Percentiles rank a stretch among this genome's conserved stretches.
Evolutionary conservation across 2,888 invertebrate species (phyloP).

Genomic region (Cheilosia pagana): DNA sequence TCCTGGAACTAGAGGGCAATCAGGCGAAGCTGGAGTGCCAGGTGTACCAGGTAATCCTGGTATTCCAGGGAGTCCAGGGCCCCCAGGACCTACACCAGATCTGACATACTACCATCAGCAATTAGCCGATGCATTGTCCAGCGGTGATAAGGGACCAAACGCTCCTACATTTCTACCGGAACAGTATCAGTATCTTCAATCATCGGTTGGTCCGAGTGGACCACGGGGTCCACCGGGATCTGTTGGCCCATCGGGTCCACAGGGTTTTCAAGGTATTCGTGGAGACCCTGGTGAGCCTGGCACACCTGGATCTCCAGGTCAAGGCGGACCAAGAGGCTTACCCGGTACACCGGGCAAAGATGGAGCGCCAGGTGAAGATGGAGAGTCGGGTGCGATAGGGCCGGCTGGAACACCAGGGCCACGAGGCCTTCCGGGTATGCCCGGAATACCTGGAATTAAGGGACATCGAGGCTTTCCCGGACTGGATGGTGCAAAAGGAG

Average conservation of each 20-base stretch:
- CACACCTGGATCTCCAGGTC: slow-evolving; percentile 88
- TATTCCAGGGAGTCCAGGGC: slow-evolving; percentile 85
- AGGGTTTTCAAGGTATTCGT: slow-evolving; percentile 91
- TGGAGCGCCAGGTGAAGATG: slow-evolving; percentile 92
- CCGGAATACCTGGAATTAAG: slow-evolving; percentile 92
- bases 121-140: slow-evolving; percentile 88
- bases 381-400: slow-evolving; percentile 90
- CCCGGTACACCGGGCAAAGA: slow-evolving; percentile 89
- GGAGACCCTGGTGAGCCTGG: slow-evolving; percentile 93
- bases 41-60: slow-evolving; percentile 82
- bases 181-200: slow-evolving; percentile 90
- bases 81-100: slow-evolving; percentile 85
- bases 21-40: slow-evolving; percentile 79
- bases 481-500: slow-evolving; percentile 91
- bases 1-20: slow-evolving; percentile 84
- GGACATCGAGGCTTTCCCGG: slow-evolving; percentile 93
- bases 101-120: slow-evolving; percentile 87
- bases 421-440: slow-evolving; percentile 89
- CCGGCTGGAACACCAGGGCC: slow-evolving; percentile 89
- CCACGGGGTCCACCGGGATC: slow-evolving; percentile 91
- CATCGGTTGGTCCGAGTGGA: slow-evolving; percentile 91
- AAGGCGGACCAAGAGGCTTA: slow-evolving; percentile 89
- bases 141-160: slow-evolving; percentile 91
- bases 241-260: slow-evolving; percentile 87
- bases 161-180: slow-evolving; percentile 86